Evolutionary conservation across 2,888 invertebrate genomes (phyloP).

Genomic region (Orthosia cruda): DNA sequence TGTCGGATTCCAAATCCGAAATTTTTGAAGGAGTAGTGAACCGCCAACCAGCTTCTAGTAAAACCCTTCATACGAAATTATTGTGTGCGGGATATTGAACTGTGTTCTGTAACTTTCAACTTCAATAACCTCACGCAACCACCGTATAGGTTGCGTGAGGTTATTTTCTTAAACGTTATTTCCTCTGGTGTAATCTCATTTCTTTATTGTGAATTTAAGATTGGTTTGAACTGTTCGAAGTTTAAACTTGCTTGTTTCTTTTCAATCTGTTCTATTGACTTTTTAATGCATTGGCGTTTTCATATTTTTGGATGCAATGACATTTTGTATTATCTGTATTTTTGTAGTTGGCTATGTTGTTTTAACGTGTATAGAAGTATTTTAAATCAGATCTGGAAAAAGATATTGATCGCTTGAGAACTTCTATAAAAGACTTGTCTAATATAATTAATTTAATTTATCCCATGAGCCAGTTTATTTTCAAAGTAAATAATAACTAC

Average conservation of each 20-base stretch:
- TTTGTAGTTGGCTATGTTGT: too few relatives aligned
- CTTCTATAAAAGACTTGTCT: too few relatives aligned
- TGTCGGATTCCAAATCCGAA: too few relatives aligned
- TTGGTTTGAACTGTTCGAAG: constrained; percentile 13
- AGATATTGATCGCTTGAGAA: too few relatives aligned
- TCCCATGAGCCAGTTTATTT: neutral
- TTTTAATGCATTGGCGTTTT: neutral
- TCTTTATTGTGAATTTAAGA: constrained; percentile 7
- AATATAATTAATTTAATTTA: too few relatives aligned
- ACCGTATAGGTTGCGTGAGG: neutral
- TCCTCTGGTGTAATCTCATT: constrained; percentile 32
- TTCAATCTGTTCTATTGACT: constrained; percentile 1
- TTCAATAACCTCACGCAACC: too few relatives aligned
- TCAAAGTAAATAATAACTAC: neutral
- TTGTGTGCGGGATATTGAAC: constrained; percentile 36
- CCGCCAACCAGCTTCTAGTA: too few relatives aligned
- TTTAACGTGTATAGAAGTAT: too few relatives aligned
- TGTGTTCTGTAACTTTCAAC: constrained; percentile 40
- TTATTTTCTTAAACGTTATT: constrained; percentile 48
- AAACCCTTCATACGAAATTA: too few relatives aligned
- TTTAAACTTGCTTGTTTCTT: constrained; percentile 10
- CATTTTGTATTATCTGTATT: neutral
- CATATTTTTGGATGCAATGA: neutral
- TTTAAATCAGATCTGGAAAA: too few relatives aligned
- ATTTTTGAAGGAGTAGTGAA: too few relatives aligned